These are phyloP conservation scores for Malthinus flaveolus DNA, from an alignment of 2,888 invertebrate genomes.

Conservation along the genomic window DNA sequence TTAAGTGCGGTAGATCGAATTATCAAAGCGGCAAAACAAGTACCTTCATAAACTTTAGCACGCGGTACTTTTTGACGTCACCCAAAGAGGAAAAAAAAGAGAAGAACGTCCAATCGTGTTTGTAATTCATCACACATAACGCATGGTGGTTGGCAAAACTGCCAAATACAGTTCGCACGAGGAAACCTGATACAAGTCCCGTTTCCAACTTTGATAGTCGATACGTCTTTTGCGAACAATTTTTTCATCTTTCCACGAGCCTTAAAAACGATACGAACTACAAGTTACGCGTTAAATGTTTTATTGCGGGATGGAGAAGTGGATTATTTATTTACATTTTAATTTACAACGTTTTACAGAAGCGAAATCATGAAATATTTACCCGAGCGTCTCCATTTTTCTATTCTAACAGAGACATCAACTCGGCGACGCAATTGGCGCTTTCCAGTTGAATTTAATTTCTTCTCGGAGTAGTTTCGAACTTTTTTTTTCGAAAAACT, in stretches of 20 bases:
- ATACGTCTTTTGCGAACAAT: constrained; percentile 9
- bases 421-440: constrained; percentile 8
- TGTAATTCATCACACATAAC: constrained; percentile 42
- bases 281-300: constrained; percentile 6
- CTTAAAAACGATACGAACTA: constrained; percentile 8
- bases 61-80: constrained; percentile 37
- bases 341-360: constrained; percentile 24
- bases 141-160: constrained; percentile 39
- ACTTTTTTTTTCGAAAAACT: too few relatives aligned
- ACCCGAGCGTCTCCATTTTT: constrained; percentile 15
- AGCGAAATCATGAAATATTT: constrained; percentile 29
- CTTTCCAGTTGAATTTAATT: constrained; percentile 10
- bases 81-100: constrained; percentile 12
- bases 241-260: constrained; percentile 3
- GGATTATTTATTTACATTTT: constrained; percentile 31
- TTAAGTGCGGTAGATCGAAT: constrained; percentile 42
- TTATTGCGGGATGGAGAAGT: constrained; percentile 13
- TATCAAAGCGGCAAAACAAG: constrained; percentile 38
- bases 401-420: constrained; percentile 26
- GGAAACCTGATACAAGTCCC: constrained; percentile 37
- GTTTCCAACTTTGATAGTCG: constrained; percentile 23
- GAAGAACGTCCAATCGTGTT: constrained; percentile 31
- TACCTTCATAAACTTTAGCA: constrained; percentile 34
- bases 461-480: too few relatives aligned
- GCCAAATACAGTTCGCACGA: constrained; percentile 39